Conservation (phyloP, 2,888 invertebrate species). For the Drosophila tanythrix region DNA sequence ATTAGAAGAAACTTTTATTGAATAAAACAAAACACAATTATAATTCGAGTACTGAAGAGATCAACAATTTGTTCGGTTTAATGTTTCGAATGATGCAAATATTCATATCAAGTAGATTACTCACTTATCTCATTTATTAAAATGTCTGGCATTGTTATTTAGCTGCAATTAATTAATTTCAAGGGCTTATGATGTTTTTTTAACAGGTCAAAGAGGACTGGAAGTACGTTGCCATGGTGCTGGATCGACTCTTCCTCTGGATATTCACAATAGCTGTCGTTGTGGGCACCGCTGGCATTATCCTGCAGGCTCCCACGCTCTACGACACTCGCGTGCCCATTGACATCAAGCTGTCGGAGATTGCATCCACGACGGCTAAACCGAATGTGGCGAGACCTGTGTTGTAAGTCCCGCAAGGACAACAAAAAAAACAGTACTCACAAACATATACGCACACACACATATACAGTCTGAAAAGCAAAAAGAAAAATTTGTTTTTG, state of each 20-base stretch:
- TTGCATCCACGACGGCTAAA: slow-evolving; percentile 94
- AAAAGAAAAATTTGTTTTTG: slow-evolving; percentile 60
- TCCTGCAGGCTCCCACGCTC: slow-evolving; percentile 96
- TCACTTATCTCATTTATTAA: neutral
- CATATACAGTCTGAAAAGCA: slow-evolving; percentile 55
- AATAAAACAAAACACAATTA: neutral
- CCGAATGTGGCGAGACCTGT: slow-evolving; percentile 87
- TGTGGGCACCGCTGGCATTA: slow-evolving; percentile 96
- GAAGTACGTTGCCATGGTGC: slow-evolving; percentile 99
- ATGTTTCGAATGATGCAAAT: neutral
- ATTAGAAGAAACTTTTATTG: neutral
- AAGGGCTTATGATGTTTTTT: slow-evolving; percentile 6
- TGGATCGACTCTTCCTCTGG: slow-evolving; percentile 98
- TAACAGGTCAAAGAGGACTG: slow-evolving; percentile 97
- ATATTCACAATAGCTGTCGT: slow-evolving; percentile 98
- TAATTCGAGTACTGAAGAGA: neutral
- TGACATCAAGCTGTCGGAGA: slow-evolving; percentile 94
- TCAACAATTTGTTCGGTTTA: neutral
- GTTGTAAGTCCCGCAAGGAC: slow-evolving; percentile 79
- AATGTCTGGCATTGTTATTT: neutral
- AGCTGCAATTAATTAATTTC: neutral
- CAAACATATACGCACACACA: slow-evolving; percentile 17
- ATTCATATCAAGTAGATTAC: neutral
- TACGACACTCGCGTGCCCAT: slow-evolving; percentile 96
- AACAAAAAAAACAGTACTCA: slow-evolving; percentile 14